A percentile compares a stretch with the other conserved stretches of the same genome.
phyloP scores from a whole-genome alignment of 2,113 vertebrate genomes.

The Gnathonemus echidnorhynchus region DNA sequence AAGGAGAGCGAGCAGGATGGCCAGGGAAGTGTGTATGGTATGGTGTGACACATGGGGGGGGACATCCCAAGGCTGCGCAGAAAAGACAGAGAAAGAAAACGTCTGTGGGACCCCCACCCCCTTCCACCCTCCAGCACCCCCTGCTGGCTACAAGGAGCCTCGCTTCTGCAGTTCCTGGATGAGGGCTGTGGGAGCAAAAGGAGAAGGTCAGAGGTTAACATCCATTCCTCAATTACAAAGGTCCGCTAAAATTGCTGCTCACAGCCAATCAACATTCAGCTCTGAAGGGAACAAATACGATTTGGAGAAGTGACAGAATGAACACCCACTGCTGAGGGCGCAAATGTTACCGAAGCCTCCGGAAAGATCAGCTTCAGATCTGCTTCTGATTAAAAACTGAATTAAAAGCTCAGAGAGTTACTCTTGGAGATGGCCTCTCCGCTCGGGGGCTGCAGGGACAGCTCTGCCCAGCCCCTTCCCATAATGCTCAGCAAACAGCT shows the following conservation, averaged over 20 bases:
- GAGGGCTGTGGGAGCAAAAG: constrained; percentile 51
- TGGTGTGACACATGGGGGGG: not conserved
- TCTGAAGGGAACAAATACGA: not conserved
- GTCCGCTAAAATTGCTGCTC: not conserved
- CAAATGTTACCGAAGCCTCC: not conserved
- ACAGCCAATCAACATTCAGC: not conserved
- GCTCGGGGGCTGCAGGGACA: not conserved
- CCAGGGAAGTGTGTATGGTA: not conserved
- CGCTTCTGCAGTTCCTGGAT: constrained; percentile 62
- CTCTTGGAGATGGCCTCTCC: not conserved
- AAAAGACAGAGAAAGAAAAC: not conserved
- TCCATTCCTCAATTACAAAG: not conserved
- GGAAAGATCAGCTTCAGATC: not conserved
- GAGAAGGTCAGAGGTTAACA: not conserved
- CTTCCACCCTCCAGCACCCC: not conserved
- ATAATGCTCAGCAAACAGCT: not conserved
- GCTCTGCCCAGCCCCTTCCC: not conserved
- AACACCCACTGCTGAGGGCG: not conserved
- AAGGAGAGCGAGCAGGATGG: not conserved
- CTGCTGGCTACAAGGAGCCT: constrained; percentile 38
- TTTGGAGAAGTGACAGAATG: not conserved
- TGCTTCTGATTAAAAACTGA: not conserved
- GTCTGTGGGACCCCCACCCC: not conserved
- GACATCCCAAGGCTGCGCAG: not conserved
- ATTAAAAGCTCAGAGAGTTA: not conserved